Base-by-base conservation (phyloP, 2,888 invertebrate species). In the Craniophora ligustri region DNA sequence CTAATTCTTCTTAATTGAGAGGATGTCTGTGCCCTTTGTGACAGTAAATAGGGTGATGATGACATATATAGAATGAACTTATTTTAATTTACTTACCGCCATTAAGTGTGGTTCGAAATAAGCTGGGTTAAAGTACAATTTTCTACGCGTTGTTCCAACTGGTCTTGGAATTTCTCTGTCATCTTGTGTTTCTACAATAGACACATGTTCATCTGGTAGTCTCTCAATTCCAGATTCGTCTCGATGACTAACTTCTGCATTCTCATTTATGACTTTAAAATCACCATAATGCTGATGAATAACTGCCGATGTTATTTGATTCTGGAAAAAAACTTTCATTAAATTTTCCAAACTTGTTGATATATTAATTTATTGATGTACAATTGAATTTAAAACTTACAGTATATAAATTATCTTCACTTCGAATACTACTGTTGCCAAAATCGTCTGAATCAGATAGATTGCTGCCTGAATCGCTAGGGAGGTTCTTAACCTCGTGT, bases 31-130 rank as follows among this genome's bases (percentile, higher is more conserved):
- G n/a, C n/a, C n/a, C n/a, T n/a, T n/a, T n/a, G n/a, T n/a, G n/a
- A n/a, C n/a, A n/a, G n/a, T n/a, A n/a, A n/a, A n/a, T n/a, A n/a
- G n/a, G n/a, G n/a, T 15, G 31, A 31, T 0, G 5, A 36, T 38
- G 1, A n/a, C 1, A 11, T 18, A 16, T 14, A n/a, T 7, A 6
- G 5, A 1, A 32, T 6, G 5, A 8, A 13, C 7, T 19, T 6
- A 19, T 3, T 18, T 19, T 19, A 3, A 3, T 21, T 6, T 26
- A 77, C 95, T 94, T 92, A 97, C 97, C 92, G 96, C 93, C 83
- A 98, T 94, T 38, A 98, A 85, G 70, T 98, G 97, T 18, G 97
- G 97, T 83, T 98, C 98, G 79, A 98, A 98, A 83, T 98, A 98
- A 5, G 98, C 98, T 0, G 98, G 98, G 85, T 98, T 98, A 79